phyloP scores from a whole-genome alignment of 2,113 vertebrate species.

The Pagrus major region DNA sequence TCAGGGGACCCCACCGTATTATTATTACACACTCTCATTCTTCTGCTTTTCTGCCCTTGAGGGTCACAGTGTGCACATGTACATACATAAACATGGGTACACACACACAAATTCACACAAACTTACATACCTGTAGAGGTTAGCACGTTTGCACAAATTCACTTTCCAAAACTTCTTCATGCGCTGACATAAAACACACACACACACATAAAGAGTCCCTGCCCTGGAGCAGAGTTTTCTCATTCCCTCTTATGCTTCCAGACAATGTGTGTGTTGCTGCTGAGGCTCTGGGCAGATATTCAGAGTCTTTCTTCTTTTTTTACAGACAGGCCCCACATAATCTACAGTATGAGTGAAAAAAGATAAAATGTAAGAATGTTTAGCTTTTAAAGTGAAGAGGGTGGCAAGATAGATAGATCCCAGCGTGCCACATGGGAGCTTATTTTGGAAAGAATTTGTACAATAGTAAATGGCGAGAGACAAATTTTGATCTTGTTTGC shows the following conservation, averaged over 20 bases:
- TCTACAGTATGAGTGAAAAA: slow-evolving; percentile 13
- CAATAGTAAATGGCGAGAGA: no score
- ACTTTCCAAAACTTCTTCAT: slow-evolving; percentile 22
- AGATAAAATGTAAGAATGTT: neutral
- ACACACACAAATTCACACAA: neutral
- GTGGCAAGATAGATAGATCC: neutral
- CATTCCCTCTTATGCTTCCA: slow-evolving; percentile 54
- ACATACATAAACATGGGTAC: slow-evolving; percentile 32
- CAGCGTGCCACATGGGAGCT: no score
- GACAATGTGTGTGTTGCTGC: slow-evolving; percentile 37
- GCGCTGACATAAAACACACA: slow-evolving; percentile 36
- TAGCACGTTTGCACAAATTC: slow-evolving; percentile 29
- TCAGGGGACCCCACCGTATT: slow-evolving; percentile 65
- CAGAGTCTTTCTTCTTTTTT: slow-evolving; percentile 16
- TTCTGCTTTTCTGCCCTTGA: slow-evolving; percentile 63
- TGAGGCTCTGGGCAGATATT: slow-evolving; percentile 17
- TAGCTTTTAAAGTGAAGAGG: slow-evolving; percentile 13
- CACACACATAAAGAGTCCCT: slow-evolving; percentile 28
- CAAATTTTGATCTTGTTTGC: no score
- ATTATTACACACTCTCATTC: slow-evolving; percentile 67
- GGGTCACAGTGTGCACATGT: slow-evolving; percentile 53
- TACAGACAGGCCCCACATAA: neutral
- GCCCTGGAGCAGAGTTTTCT: slow-evolving; percentile 59
- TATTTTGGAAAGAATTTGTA: no score
- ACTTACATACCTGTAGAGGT: slow-evolving; percentile 32